These are phyloP conservation scores for Pogonomyrmex barbatus DNA, from an alignment of 1,140 invertebrate genomes.

Conservation along the genomic window DNA sequence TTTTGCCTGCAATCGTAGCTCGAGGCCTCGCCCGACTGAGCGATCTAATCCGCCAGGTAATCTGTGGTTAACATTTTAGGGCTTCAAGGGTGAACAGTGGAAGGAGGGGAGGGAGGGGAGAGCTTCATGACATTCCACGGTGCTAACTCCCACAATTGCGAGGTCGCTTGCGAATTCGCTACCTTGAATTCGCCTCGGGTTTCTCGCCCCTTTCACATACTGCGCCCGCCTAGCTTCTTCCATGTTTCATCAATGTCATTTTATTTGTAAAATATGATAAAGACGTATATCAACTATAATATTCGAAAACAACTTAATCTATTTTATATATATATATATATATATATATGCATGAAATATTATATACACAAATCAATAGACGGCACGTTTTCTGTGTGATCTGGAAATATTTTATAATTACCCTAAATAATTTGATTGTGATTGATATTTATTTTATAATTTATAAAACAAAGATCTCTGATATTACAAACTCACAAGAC, in stretches of 20 bases:
- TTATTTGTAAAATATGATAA: neutral
- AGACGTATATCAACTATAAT: neutral
- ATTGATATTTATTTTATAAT: neutral
- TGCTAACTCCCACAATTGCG: constrained; percentile 74
- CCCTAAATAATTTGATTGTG: too few species aligned
- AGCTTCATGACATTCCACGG: constrained; percentile 75
- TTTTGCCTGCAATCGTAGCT: constrained; percentile 71
- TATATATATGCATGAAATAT: too few species aligned
- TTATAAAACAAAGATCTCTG: neutral
- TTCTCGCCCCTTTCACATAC: neutral
- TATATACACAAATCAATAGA: too few species aligned
- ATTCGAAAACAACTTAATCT: neutral
- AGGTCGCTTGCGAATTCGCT: constrained; percentile 56
- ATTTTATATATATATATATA: neutral
- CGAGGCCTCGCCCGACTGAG: constrained; percentile 69
- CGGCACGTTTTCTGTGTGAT: too few species aligned
- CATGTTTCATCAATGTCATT: too few species aligned
- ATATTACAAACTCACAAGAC: neutral
- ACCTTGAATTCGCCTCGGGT: constrained; percentile 50
- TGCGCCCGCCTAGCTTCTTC: neutral
- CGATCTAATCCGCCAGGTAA: constrained; percentile 78
- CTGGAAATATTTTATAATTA: too few species aligned
- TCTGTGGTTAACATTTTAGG: constrained; percentile 81
- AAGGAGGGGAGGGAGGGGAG: neutral
- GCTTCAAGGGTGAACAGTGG: constrained; percentile 61